Conservation (phyloP, 2,888 invertebrate genomes). For the Amblyteles armatorius region DNA sequence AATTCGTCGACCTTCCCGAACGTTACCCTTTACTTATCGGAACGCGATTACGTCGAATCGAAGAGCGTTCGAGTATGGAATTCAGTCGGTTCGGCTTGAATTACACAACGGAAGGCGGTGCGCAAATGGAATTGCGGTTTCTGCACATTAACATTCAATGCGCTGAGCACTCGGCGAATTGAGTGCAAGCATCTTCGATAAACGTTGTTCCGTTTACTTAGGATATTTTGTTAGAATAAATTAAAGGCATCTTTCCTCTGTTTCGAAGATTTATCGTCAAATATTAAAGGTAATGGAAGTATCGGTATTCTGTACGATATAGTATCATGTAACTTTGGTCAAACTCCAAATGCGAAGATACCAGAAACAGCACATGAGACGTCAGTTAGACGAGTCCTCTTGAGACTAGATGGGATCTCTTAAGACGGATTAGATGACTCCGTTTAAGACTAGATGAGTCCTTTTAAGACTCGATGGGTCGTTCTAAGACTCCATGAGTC, state of each 20-base stretch:
- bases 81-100: not conserved
- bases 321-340: not conserved
- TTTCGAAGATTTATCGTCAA: not conserved
- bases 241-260: not conserved
- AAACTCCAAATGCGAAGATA: not conserved
- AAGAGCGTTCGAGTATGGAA: not conserved
- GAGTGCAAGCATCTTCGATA: not conserved
- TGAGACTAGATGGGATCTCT: too few relatives aligned
- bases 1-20: not conserved
- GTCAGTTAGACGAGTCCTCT: not conserved
- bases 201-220: not conserved
- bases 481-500: too few relatives aligned
- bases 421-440: too few relatives aligned
- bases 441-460: too few relatives aligned
- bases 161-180: slow-evolving; percentile 1
- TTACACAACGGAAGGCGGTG: not conserved
- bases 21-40: not conserved
- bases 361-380: not conserved
- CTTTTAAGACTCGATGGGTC: too few relatives aligned
- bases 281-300: not conserved
- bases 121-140: slow-evolving; percentile 8
- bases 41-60: not conserved
- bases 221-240: not conserved
- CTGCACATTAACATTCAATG: not conserved
- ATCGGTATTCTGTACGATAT: not conserved